Evolutionary conservation across 2,888 invertebrate genomes (phyloP).

Genomic region (Gordius sp.): DNA sequence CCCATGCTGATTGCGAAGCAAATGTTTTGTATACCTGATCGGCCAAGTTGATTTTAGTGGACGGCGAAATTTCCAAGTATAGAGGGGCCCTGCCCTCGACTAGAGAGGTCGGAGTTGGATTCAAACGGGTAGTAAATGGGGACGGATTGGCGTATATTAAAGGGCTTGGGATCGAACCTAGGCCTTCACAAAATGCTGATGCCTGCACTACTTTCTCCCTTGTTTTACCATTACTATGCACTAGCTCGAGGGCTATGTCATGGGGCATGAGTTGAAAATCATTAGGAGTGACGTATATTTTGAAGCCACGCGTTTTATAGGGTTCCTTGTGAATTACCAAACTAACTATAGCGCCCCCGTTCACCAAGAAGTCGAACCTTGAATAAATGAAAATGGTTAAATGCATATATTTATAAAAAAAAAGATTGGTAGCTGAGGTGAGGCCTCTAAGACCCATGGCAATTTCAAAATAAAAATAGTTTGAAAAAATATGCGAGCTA

Average conservation of each 20-base stretch:
- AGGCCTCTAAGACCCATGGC: too few relatives aligned
- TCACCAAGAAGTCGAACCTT: slow-evolving; percentile 93
- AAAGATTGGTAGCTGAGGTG: background rate
- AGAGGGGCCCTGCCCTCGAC: background rate
- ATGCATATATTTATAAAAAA: background rate
- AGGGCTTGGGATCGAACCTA: background rate
- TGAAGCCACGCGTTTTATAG: slow-evolving; percentile 45
- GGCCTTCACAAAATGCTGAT: background rate
- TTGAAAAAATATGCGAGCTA: background rate
- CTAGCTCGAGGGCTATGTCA: slow-evolving; percentile 21
- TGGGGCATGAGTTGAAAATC: slow-evolving; percentile 69
- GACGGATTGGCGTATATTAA: slow-evolving; percentile 18
- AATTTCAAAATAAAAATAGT: background rate
- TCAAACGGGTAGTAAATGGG: slow-evolving; percentile 21
- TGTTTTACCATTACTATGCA: too few relatives aligned
- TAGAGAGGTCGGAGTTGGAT: too few relatives aligned
- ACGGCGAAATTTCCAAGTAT: background rate
- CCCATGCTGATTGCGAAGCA: too few relatives aligned
- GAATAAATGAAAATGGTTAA: slow-evolving; percentile 20
- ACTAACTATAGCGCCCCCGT: slow-evolving; percentile 88
- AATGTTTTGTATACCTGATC: background rate
- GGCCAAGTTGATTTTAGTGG: background rate
- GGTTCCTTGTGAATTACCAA: slow-evolving; percentile 36
- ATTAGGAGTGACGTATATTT: slow-evolving; percentile 87
- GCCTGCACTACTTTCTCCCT: too few relatives aligned